These are phyloP conservation scores for Portevinia maculata DNA, from an alignment of 2,888 invertebrate genomes.

Conservation along the genomic window DNA sequence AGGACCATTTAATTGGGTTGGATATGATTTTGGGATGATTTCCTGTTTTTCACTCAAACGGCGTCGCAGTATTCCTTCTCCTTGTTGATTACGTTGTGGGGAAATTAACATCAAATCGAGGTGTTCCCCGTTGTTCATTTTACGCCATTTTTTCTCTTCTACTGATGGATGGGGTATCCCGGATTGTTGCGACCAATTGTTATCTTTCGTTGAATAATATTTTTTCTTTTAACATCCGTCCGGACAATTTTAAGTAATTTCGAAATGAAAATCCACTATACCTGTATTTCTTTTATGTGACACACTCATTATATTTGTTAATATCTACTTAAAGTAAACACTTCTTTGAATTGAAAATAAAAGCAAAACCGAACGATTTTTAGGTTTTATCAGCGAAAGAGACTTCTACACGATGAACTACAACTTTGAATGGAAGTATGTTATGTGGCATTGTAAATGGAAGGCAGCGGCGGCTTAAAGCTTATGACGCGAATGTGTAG, in stretches of 20 bases:
- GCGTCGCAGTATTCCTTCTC: constrained; percentile 46
- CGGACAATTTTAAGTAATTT: constrained; percentile 50
- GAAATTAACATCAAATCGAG: constrained; percentile 34
- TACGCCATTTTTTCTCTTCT: constrained; percentile 75
- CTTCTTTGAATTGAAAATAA: constrained; percentile 8
- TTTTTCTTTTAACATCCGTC: constrained; percentile 61
- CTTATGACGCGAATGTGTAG: constrained; percentile 35
- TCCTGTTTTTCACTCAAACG: constrained; percentile 63
- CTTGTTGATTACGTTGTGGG: constrained; percentile 59
- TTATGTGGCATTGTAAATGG: constrained; percentile 46
- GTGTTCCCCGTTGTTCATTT: constrained; percentile 73
- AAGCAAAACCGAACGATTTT: neutral
- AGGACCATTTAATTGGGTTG: constrained; percentile 41
- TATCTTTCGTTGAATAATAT: constrained; percentile 74
- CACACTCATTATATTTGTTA: constrained; percentile 45
- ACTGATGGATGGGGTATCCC: constrained; percentile 72
- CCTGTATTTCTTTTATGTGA: constrained; percentile 55
- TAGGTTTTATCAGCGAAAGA: constrained; percentile 20
- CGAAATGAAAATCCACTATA: constrained; percentile 60
- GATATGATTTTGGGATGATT: constrained; percentile 39
- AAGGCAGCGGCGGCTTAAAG: constrained; percentile 31
- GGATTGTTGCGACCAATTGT: constrained; percentile 59
- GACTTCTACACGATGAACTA: constrained; percentile 34
- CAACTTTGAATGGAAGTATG: constrained; percentile 55
- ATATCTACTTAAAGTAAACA: neutral